Evolutionary conservation across 2,113 vertebrate species (phyloP).

Genomic region (Ochotona curzoniae): DNA sequence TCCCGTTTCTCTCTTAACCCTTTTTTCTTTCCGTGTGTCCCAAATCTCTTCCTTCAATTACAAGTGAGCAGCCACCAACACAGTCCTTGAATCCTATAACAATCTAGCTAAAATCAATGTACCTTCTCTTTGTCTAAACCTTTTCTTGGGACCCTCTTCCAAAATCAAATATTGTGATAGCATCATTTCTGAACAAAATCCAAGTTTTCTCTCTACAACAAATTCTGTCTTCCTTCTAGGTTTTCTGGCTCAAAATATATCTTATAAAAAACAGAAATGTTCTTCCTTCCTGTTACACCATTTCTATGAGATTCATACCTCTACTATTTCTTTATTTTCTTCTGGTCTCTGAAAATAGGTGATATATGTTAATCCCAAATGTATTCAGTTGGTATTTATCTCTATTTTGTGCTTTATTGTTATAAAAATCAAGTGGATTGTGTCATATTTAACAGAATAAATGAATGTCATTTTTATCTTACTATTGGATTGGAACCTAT

Average conservation of each 20-base stretch:
- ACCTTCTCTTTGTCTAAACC: background rate
- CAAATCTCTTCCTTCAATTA: slow-evolving; percentile 18
- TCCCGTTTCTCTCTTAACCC: background rate
- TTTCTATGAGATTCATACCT: background rate
- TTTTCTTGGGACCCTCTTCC: background rate
- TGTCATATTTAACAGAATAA: background rate
- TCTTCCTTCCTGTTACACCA: slow-evolving; percentile 57
- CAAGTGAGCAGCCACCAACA: background rate
- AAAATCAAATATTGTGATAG: slow-evolving; percentile 37
- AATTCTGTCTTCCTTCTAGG: slow-evolving; percentile 36
- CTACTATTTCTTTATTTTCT: slow-evolving; percentile 59
- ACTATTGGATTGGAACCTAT: background rate
- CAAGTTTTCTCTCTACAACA: slow-evolving; percentile 52
- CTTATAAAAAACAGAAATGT: slow-evolving; percentile 59
- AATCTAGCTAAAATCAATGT: background rate
- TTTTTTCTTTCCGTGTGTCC: background rate
- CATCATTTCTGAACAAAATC: background rate
- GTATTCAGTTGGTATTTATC: slow-evolving; percentile 45
- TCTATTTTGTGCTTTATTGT: background rate
- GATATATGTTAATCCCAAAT: slow-evolving; percentile 35
- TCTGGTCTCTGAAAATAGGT: slow-evolving; percentile 27
- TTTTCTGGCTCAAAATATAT: slow-evolving; percentile 61
- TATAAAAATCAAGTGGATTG: background rate
- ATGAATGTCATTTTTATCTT: background rate
- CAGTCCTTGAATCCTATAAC: background rate